Conservation (phyloP, 2,113 vertebrate genomes). For the Aix galericulata region DNA sequence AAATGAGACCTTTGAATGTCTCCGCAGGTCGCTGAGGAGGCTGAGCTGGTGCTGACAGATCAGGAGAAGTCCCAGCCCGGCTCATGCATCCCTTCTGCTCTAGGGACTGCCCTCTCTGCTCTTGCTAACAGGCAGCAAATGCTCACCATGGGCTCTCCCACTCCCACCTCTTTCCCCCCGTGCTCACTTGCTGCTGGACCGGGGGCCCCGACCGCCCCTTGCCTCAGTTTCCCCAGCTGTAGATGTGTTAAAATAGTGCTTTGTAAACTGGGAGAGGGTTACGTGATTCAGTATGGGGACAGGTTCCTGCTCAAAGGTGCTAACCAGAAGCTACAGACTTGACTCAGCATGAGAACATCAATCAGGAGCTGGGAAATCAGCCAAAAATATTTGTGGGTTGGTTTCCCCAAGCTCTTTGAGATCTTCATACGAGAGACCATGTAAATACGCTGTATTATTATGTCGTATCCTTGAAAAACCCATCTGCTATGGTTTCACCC, state of each 20-base stretch:
- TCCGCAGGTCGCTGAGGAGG: not conserved
- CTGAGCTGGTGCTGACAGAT: not conserved
- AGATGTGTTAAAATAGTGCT: not conserved
- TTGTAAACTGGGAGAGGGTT: accelerated
- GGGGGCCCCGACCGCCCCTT: not conserved
- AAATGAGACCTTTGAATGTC: not conserved
- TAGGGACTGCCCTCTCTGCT: not conserved
- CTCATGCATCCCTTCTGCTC: too few species aligned
- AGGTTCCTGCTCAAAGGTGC: not conserved
- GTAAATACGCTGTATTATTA: not conserved
- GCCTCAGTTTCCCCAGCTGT: not conserved
- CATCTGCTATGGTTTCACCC: not conserved
- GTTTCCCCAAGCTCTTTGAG: not conserved
- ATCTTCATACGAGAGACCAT: not conserved
- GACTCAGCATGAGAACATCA: not conserved
- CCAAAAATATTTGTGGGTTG: not conserved
- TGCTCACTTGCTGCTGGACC: not conserved
- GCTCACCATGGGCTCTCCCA: too few species aligned
- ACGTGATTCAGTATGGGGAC: accelerated
- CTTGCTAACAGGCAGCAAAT: too few species aligned
- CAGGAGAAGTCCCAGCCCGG: accelerated
- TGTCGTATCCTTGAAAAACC: not conserved
- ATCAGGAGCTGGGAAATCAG: not conserved
- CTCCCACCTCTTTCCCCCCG: too few species aligned
- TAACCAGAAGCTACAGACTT: not conserved